Evolutionary conservation across 2,113 vertebrate species (phyloP), one percentile per base, ranked within the genome.

Genomic region (Passerina amoena): DNA sequence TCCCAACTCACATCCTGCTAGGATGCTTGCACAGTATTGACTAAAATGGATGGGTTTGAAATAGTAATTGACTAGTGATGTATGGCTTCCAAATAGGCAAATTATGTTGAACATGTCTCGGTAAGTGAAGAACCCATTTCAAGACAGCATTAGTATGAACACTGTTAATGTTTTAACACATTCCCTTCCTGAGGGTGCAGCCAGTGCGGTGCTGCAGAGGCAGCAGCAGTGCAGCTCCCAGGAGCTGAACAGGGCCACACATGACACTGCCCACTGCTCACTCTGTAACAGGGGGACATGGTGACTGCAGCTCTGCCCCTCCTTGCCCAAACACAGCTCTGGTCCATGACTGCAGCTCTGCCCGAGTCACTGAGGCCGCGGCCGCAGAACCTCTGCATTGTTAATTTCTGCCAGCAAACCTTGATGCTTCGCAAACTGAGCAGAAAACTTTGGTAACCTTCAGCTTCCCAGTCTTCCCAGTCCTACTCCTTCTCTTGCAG

Each of bases 211-310:
- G 40, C 7, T 68, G 83, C 63, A 35, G 76, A 33, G 66, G 30
- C 35, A 80, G 63, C 78, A 65, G 14, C 3, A 45, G 24, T 8
- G 50, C 64, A 35, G 56, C 8, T 27, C 50, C 37, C 61, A 14
- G 21, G 1, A 31, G 23, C 0, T 48, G 48, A 16, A 10, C 16
- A 28, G 28, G 2, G 38, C 2, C 56, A 44, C 48, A 64, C 15
- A 3, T 4, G 64, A 10, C 61, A 11, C 40, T 72, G 59, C 30
- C 48, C 37, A 20, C 14, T 5, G 78, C 53, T 30, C 65, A 11
- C 42, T 25, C 1, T 2, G 1, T 12, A n/a, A 20, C 1, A 3
- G 5, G 47, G 60, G 38, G 51, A 56, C 14, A 19, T 0, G 7
- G 33, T 37, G 11, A 25, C 25, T 33, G 31, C 47, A 90, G 57